Evolutionary conservation across 2,113 vertebrate genomes (phyloP).

Genomic region (Siniperca chuatsi): DNA sequence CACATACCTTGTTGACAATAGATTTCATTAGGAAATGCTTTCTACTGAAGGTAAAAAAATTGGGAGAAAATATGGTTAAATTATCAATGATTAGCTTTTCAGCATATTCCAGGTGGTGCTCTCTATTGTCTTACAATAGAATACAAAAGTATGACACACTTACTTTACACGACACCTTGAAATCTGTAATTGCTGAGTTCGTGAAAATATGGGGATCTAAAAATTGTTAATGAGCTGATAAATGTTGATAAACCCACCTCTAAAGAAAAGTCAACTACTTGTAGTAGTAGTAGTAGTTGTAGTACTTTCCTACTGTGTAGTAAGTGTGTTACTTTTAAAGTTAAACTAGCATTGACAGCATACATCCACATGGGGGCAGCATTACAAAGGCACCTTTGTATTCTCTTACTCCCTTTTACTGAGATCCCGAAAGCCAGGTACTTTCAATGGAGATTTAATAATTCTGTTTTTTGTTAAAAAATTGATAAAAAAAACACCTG

Average conservation of each 20-base stretch:
- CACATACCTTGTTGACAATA: neutral
- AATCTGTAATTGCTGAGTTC: neutral
- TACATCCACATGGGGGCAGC: constrained; percentile 79
- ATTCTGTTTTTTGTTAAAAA: neutral
- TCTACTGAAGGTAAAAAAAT: neutral
- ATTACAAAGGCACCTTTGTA: constrained; percentile 21
- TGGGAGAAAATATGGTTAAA: neutral
- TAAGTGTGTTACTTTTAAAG: neutral
- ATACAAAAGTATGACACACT: neutral
- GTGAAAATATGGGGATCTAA: neutral
- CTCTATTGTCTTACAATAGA: neutral
- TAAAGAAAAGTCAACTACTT: neutral
- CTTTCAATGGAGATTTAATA: neutral
- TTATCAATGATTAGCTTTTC: neutral
- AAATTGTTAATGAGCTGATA: neutral
- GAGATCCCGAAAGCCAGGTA: neutral
- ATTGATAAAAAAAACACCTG: neutral
- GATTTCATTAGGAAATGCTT: neutral
- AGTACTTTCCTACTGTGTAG: neutral
- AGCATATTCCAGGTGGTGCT: neutral
- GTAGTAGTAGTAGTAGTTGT: neutral
- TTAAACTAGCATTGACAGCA: constrained; percentile 20
- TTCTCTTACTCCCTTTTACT: neutral
- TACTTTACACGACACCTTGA: neutral
- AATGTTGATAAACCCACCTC: neutral